Conservation (phyloP, 2,888 invertebrate genomes). For the Nemotelus nigrinus region DNA sequence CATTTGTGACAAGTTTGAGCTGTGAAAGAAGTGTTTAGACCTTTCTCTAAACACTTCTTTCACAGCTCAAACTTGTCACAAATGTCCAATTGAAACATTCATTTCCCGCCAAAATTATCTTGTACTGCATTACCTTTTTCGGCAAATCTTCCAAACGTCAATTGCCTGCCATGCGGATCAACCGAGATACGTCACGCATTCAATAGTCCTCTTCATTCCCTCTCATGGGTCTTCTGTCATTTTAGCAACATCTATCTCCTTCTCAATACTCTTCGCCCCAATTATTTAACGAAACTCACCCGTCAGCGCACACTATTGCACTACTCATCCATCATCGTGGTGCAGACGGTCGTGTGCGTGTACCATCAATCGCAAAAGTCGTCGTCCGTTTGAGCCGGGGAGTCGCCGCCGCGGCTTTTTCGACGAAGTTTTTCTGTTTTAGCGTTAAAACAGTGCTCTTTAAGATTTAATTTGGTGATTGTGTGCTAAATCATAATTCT, state of each 20-base stretch:
- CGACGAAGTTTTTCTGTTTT: slow-evolving; percentile 24
- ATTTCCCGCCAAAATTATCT: slow-evolving; percentile 19
- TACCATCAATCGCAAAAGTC: slow-evolving; percentile 29
- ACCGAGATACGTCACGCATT: slow-evolving; percentile 8
- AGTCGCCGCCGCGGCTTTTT: slow-evolving; percentile 44
- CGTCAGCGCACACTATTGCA: neutral
- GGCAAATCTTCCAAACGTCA: neutral
- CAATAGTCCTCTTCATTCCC: neutral
- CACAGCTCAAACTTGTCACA: neutral
- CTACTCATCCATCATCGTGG: neutral
- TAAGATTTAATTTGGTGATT: slow-evolving; percentile 10
- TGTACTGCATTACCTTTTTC: slow-evolving; percentile 18
- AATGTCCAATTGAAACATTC: neutral
- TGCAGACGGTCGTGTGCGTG: slow-evolving; percentile 17
- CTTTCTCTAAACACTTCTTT: too few species aligned
- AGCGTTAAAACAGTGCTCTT: slow-evolving; percentile 35
- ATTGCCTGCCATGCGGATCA: slow-evolving; percentile 3
- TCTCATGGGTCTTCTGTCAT: neutral
- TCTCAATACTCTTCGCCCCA: neutral
- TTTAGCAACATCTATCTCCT: slow-evolving; percentile 3
- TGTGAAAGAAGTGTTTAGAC: too few species aligned
- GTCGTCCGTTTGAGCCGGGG: slow-evolving; percentile 39
- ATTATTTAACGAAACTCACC: slow-evolving; percentile 23
- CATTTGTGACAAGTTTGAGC: too few species aligned
- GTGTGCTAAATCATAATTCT: neutral